A percentile compares a stretch with the other conserved stretches of the same genome.
These are phyloP conservation scores for Tineola bisselliella DNA, from an alignment of 2,888 invertebrate species.

Conservation along the genomic window DNA sequence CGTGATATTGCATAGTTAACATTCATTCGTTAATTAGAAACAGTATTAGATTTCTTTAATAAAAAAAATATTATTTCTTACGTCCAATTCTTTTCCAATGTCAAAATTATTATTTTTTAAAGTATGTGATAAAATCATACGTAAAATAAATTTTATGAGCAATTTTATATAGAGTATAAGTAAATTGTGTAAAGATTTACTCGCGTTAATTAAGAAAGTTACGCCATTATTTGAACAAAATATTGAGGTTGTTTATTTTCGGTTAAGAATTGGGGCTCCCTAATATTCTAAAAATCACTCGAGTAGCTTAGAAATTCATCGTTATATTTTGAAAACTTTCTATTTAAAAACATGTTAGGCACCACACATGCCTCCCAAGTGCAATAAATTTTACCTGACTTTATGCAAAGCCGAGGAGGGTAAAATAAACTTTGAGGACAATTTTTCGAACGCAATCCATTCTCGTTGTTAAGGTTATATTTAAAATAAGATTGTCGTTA, in stretches of 20 bases:
- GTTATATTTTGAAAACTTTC: not conserved
- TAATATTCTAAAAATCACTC: not conserved
- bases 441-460: not conserved
- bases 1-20: not conserved
- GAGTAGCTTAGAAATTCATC: no score
- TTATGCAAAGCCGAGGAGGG: not conserved
- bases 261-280: not conserved
- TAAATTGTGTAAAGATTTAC: not conserved
- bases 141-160: constrained; percentile 6
- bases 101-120: not conserved
- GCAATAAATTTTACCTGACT: constrained; percentile 19
- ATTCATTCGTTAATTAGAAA: not conserved
- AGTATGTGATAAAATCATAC: constrained; percentile 5
- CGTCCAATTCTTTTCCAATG: not conserved
- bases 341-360: not conserved
- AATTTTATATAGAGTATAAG: not conserved
- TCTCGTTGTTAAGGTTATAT: constrained; percentile 14
- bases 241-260: not conserved
- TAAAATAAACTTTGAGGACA: constrained; percentile 12
- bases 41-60: not conserved
- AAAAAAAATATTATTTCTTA: not conserved
- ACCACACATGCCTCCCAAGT: constrained; percentile 16
- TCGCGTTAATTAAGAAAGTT: not conserved
- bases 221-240: not conserved
- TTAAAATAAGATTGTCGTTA: constrained; percentile 59